These are phyloP conservation scores for Chesias legatella DNA, from an alignment of 2,888 invertebrate species.

Conservation along the genomic window DNA sequence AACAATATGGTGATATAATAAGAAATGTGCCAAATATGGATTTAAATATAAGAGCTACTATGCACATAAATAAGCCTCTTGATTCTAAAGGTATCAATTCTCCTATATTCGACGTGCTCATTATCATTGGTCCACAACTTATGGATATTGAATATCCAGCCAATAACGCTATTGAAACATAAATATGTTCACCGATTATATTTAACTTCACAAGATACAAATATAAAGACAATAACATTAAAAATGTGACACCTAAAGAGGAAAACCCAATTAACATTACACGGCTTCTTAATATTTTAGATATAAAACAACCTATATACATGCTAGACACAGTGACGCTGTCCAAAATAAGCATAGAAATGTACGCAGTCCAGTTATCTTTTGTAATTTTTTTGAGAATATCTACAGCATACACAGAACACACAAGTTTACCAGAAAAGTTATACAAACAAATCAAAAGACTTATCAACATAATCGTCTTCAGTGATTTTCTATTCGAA, in stretches of 20 bases:
- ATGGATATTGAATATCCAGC: constrained; percentile 38
- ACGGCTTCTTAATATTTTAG: constrained; percentile 34
- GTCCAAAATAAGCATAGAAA: constrained; percentile 40
- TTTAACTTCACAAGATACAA: constrained; percentile 35
- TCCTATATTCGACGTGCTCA: constrained; percentile 31
- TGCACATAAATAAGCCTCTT: constrained; percentile 25
- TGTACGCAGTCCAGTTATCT: constrained; percentile 35
- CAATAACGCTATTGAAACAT: constrained; percentile 32
- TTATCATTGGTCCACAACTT: constrained; percentile 44
- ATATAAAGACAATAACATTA: constrained; percentile 39
- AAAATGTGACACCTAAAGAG: constrained; percentile 30
- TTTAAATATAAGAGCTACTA: constrained; percentile 25
- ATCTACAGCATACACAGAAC: constrained; percentile 37
- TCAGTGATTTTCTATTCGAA: background rate
- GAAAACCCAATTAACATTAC: constrained; percentile 31
- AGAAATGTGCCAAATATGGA: constrained; percentile 27
- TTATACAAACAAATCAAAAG: constrained; percentile 33
- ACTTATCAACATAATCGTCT: constrained; percentile 31
- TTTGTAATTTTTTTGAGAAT: constrained; percentile 38
- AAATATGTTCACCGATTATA: constrained; percentile 31
- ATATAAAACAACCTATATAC: constrained; percentile 37
- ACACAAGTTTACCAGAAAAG: constrained; percentile 41
- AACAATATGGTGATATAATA: constrained; percentile 34
- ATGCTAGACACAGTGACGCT: constrained; percentile 37
- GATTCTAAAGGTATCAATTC: constrained; percentile 36